Evolutionary conservation across 2,888 invertebrate species (phyloP).

Genomic region (Hemistola chrysoprasaria): DNA sequence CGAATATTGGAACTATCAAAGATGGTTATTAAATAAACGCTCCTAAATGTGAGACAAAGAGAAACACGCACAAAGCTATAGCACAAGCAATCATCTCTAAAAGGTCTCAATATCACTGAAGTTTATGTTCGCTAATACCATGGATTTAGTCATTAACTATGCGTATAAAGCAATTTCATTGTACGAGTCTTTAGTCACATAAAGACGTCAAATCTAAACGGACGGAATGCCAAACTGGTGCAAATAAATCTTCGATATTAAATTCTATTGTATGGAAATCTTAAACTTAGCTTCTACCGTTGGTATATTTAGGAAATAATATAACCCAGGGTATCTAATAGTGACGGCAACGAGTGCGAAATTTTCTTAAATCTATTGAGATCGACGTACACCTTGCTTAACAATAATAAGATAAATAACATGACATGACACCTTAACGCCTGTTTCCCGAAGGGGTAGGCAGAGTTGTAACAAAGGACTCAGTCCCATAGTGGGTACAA

Average conservation of each 20-base stretch:
- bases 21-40: slow-evolving; percentile 13
- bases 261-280: slow-evolving; percentile 13
- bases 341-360: no score
- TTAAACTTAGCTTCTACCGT: no score
- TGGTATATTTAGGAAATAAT: no score
- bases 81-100: slow-evolving; percentile 11
- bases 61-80: slow-evolving; percentile 11
- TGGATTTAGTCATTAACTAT: slow-evolving; percentile 23
- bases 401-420: no score
- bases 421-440: no score
- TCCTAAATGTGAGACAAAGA: slow-evolving; percentile 8
- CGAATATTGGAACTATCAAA: no score
- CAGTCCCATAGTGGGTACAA: no score
- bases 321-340: no score
- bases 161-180: slow-evolving; percentile 25
- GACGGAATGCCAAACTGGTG: slow-evolving; percentile 22
- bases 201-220: slow-evolving; percentile 24
- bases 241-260: slow-evolving; percentile 14
- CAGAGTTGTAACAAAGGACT: no score
- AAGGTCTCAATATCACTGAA: slow-evolving; percentile 7
- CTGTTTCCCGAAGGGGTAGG: no score
- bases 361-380: no score
- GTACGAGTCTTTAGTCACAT: slow-evolving; percentile 17
- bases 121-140: slow-evolving; percentile 17
- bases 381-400: no score